Conservation (phyloP, 2,113 vertebrate species). For the Notechis scutatus region DNA sequence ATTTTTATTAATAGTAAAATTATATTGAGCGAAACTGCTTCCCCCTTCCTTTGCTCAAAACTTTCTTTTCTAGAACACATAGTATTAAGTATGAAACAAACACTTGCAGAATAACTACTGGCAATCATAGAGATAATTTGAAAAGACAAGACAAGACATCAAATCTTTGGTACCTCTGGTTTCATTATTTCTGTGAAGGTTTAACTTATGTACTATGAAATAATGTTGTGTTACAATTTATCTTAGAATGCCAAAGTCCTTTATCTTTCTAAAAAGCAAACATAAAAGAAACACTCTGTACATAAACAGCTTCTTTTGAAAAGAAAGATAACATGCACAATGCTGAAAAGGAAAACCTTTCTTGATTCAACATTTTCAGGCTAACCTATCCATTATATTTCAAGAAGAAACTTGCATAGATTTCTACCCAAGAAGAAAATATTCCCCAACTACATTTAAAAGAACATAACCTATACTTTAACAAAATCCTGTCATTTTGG, state of each 20-base stretch:
- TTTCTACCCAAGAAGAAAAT: conserved; percentile 64
- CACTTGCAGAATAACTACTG: conserved; percentile 5
- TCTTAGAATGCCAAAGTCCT: conserved; percentile 60
- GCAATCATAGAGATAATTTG: neutral
- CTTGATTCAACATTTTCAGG: conserved; percentile 66
- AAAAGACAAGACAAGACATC: neutral
- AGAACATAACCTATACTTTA: conserved; percentile 62
- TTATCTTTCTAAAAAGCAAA: conserved; percentile 48
- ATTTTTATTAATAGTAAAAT: neutral
- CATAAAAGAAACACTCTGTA: conserved; percentile 66
- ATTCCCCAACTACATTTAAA: conserved; percentile 66
- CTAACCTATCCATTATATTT: conserved; percentile 68
- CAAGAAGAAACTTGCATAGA: conserved; percentile 66
- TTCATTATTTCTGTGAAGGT: conserved; percentile 40
- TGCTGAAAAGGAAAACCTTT: conserved; percentile 59
- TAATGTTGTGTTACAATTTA: conserved; percentile 59
- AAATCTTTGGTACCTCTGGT: conserved; percentile 2
- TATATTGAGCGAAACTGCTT: neutral
- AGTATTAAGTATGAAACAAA: conserved; percentile 33
- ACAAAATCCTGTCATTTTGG: conserved; percentile 54
- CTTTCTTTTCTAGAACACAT: neutral
- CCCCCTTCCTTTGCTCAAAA: neutral
- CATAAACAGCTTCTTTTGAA: conserved; percentile 70
- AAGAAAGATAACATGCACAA: conserved; percentile 67
- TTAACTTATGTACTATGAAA: conserved; percentile 47